These are phyloP conservation scores for Meta bourneti DNA, from an alignment of 2,888 invertebrate species.

Conservation along the genomic window DNA sequence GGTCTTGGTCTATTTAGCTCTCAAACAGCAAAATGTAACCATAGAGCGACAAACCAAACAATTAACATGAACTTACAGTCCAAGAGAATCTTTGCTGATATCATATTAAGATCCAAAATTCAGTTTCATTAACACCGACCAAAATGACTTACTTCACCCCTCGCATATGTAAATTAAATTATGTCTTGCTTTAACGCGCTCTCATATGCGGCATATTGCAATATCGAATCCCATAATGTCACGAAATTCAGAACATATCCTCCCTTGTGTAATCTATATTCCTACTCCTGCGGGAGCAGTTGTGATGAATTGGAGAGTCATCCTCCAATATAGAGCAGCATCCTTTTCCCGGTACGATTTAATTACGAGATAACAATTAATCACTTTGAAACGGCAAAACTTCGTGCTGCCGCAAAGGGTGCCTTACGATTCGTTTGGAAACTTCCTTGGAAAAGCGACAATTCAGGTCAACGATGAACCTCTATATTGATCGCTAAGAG, in stretches of 20 bases:
- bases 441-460: constrained; percentile 5
- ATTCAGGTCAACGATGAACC: constrained; percentile 16
- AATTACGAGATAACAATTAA: constrained; percentile 44
- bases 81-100: too few species aligned
- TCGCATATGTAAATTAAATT: neutral
- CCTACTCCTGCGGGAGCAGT: neutral
- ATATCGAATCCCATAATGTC: neutral
- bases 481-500: constrained; percentile 24
- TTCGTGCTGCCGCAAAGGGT: neutral
- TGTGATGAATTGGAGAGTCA: neutral
- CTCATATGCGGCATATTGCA: neutral
- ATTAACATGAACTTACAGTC: too few species aligned
- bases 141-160: neutral
- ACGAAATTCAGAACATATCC: neutral
- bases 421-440: neutral
- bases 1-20: too few species aligned
- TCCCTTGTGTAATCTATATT: neutral
- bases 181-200: neutral
- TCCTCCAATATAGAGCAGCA: neutral
- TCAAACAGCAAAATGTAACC: too few species aligned
- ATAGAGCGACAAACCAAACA: too few species aligned
- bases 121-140: too few species aligned
- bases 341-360: constrained; percentile 1
- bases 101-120: too few species aligned
- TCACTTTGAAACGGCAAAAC: constrained; percentile 26